Evolutionary conservation across 2,113 vertebrate genomes (phyloP).

Genomic region (Oryzias celebensis): DNA sequence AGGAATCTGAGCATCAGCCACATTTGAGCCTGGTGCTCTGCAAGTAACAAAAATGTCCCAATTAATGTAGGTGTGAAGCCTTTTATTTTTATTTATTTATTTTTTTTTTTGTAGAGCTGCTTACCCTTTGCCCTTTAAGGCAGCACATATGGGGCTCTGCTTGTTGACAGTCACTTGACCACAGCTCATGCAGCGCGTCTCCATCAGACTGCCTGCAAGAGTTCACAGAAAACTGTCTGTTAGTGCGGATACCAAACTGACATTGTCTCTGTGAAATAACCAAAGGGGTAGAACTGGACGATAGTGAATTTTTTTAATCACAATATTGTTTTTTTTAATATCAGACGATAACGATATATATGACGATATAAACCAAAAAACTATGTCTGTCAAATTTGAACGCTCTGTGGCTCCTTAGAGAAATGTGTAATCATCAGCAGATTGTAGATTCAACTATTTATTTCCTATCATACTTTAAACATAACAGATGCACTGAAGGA

Average conservation of each 20-base stretch:
- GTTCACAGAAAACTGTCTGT: slow-evolving; percentile 5
- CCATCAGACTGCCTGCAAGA: slow-evolving; percentile 89
- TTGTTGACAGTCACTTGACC: slow-evolving; percentile 83
- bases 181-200: slow-evolving; percentile 92
- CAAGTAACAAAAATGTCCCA: slow-evolving; percentile 25
- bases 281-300: too few species aligned
- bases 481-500: too few species aligned
- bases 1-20: slow-evolving; percentile 83
- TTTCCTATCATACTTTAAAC: too few species aligned
- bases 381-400: too few species aligned
- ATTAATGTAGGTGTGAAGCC: neutral
- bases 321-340: too few species aligned
- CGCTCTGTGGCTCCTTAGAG: too few species aligned
- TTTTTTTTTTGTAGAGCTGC: neutral
- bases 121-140: slow-evolving; percentile 90
- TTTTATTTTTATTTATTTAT: slow-evolving; percentile 2
- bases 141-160: slow-evolving; percentile 87
- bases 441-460: too few species aligned
- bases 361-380: too few species aligned
- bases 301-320: too few species aligned
- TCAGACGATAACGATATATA: too few species aligned
- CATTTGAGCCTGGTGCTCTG: slow-evolving; percentile 84
- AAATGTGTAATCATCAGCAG: too few species aligned
- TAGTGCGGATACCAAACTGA: neutral
- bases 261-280: neutral